phyloP scores from a whole-genome alignment of 1,140 invertebrate species.

The Chrysopa pallens region DNA sequence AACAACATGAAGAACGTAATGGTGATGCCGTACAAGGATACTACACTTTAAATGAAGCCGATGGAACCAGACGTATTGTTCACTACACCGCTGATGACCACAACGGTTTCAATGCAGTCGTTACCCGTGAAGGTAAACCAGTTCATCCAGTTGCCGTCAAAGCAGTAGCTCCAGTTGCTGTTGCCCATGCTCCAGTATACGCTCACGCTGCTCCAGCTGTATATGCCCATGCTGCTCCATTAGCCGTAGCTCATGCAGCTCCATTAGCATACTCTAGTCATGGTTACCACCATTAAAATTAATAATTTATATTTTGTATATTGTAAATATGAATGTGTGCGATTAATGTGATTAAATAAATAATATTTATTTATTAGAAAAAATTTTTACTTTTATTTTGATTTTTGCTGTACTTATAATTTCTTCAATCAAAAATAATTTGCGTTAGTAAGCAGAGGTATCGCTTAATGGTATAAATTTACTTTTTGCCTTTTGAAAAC shows the following conservation, averaged over 20 bases:
- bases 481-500: too few species aligned
- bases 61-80: slow-evolving; percentile 11
- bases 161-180: neutral
- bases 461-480: too few species aligned
- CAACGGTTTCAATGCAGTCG: too few species aligned
- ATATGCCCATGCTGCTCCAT: neutral
- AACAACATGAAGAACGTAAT: slow-evolving; percentile 38
- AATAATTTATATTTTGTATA: neutral
- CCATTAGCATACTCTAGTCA: neutral
- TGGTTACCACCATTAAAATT: neutral
- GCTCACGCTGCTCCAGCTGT: neutral
- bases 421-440: too few species aligned
- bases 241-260: neutral
- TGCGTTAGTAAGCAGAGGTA: too few species aligned
- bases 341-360: neutral
- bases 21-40: slow-evolving; percentile 42
- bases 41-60: slow-evolving; percentile 18
- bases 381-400: too few species aligned
- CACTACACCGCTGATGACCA: too few species aligned
- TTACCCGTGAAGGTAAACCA: too few species aligned
- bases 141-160: too few species aligned
- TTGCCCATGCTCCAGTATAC: neutral
- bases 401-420: too few species aligned
- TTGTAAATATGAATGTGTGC: neutral
- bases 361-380: too few species aligned